Evolutionary conservation across 2,888 invertebrate genomes (phyloP).

Genomic region (Chymomyza procnemis): DNA sequence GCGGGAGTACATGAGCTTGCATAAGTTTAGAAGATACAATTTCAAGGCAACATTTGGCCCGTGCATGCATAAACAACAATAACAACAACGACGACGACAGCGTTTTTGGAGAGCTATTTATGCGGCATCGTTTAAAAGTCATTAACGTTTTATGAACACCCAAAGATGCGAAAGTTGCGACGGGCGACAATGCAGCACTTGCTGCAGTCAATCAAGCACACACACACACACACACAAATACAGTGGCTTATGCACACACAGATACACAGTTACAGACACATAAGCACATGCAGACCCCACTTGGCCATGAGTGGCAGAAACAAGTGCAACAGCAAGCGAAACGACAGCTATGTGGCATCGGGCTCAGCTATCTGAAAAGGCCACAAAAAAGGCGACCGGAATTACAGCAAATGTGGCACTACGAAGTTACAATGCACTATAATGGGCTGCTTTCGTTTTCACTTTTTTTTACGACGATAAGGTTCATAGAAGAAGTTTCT

Average conservation of each 20-base stretch:
- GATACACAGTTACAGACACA: neutral
- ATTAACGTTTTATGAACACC: slow-evolving; percentile 56
- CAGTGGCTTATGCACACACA: slow-evolving; percentile 4
- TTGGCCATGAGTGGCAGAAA: slow-evolving; percentile 26
- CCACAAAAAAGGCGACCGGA: slow-evolving; percentile 7
- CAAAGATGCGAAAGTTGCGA: slow-evolving; percentile 14
- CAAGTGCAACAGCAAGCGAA: slow-evolving; percentile 8
- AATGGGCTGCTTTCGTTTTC: slow-evolving; percentile 14
- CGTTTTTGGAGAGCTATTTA: slow-evolving; percentile 21
- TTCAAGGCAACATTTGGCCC: slow-evolving; percentile 30
- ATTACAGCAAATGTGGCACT: slow-evolving; percentile 16
- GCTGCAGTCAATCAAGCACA: slow-evolving; percentile 51
- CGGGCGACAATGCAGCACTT: slow-evolving; percentile 18
- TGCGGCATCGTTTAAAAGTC: slow-evolving; percentile 52
- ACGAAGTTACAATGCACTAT: slow-evolving; percentile 20
- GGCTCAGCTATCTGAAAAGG: neutral
- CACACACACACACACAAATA: neutral
- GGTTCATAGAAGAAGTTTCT: too few species aligned
- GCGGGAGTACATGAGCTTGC: slow-evolving; percentile 24
- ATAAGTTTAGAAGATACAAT: slow-evolving; percentile 37
- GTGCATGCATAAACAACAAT: slow-evolving; percentile 19
- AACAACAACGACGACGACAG: too few species aligned
- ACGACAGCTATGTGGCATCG: neutral
- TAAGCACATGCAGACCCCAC: neutral
- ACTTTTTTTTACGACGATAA: neutral